Percentiles rank a stretch among this genome's conserved stretches.
Conservation (phyloP, 2,888 invertebrate species). For the Sclerodermus sp. region DNA sequence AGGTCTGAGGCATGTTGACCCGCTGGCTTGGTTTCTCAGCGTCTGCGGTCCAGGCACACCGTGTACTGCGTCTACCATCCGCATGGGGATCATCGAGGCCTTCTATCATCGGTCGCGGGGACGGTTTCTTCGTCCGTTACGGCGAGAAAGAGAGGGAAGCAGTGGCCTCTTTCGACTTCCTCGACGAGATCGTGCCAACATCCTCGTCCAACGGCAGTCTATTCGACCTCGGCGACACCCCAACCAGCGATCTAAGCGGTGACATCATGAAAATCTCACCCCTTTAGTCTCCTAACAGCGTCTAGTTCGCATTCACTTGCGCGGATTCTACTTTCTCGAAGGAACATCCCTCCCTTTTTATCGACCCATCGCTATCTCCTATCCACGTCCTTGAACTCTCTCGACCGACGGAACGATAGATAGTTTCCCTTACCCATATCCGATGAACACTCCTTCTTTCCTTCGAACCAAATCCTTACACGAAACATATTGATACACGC, state of each 20-base stretch:
- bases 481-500: too few relatives aligned
- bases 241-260: conserved; percentile 27
- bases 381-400: too few relatives aligned
- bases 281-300: conserved; percentile 21
- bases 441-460: too few relatives aligned
- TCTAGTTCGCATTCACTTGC: too few relatives aligned
- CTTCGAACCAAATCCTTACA: too few relatives aligned
- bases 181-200: conserved; percentile 64
- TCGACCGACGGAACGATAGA: too few relatives aligned
- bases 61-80: conserved; percentile 51
- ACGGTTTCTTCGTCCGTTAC: conserved; percentile 77
- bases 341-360: neutral
- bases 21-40: conserved; percentile 49
- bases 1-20: conserved; percentile 48
- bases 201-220: conserved; percentile 25
- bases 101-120: conserved; percentile 75
- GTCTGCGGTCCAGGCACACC: conserved; percentile 55
- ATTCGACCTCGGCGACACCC: conserved; percentile 29
- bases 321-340: neutral
- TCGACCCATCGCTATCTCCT: too few relatives aligned
- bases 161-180: conserved; percentile 78
- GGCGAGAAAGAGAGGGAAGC: conserved; percentile 78
- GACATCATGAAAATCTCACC: conserved; percentile 47
- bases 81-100: conserved; percentile 62
- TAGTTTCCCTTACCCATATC: too few relatives aligned